phyloP scores from a whole-genome alignment of 2,888 invertebrate species.

The Orthosia gothica region DNA sequence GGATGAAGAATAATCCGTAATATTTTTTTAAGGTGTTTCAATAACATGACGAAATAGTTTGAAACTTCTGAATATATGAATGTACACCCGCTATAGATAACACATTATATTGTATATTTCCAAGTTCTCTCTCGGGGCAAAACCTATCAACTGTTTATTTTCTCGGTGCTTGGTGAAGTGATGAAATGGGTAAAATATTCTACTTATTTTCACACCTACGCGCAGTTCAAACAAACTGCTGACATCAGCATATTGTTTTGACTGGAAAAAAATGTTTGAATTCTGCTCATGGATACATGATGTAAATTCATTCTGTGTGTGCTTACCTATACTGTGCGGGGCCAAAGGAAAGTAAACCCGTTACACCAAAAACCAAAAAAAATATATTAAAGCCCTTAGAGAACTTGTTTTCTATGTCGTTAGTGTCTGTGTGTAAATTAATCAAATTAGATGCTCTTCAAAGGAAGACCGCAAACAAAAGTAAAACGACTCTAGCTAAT shows the following conservation, averaged over 20 bases:
- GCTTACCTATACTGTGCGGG: too few relatives aligned
- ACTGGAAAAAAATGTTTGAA: background rate
- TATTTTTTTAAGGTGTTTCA: background rate
- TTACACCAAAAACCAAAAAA: background rate
- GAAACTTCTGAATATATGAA: background rate
- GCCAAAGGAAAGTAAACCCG: background rate
- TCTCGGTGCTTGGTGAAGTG: background rate
- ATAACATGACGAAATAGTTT: background rate
- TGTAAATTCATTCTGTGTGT: background rate
- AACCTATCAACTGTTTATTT: background rate
- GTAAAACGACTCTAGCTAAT: background rate
- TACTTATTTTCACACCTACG: conserved; percentile 12
- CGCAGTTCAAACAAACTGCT: conserved; percentile 11
- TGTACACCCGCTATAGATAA: background rate
- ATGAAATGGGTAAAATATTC: conserved; percentile 30
- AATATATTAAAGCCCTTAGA: conserved; percentile 18
- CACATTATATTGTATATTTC: background rate
- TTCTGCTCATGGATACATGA: background rate
- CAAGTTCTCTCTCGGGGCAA: background rate
- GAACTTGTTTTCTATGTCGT: too few relatives aligned
- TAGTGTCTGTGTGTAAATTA: too few relatives aligned
- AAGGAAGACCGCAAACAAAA: background rate
- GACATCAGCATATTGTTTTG: background rate
- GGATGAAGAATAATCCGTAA: background rate
- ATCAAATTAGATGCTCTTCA: too few relatives aligned